Percentiles rank a stretch among this genome's conserved stretches.
Conservation (phyloP, 2,797 vertebrate species). For the Acropternis orthonyx region DNA sequence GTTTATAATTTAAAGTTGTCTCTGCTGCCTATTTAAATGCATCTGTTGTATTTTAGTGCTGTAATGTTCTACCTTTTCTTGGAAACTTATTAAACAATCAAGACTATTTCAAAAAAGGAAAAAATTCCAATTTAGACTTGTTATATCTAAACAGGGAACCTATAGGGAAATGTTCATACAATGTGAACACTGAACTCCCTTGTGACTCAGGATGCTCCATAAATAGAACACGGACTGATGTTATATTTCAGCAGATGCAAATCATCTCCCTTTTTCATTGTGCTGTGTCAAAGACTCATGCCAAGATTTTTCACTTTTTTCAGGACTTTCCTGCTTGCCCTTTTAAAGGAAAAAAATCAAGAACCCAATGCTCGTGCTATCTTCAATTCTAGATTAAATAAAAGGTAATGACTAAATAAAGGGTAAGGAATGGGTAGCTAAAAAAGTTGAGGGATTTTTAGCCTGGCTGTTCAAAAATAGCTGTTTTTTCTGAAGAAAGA, state of each 20-base stretch:
- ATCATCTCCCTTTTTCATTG: neutral
- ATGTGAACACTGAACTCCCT: neutral
- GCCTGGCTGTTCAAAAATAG: neutral
- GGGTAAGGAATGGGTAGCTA: neutral
- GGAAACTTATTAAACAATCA: neutral
- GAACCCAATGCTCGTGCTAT: neutral
- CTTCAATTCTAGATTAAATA: neutral
- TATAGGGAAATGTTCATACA: neutral
- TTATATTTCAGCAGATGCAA: conserved; percentile 6
- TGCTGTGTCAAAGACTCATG: neutral
- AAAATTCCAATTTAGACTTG: neutral
- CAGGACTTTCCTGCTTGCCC: neutral
- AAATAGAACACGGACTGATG: neutral
- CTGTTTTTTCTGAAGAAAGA: neutral
- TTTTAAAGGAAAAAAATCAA: conserved; percentile 5
- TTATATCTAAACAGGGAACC: neutral
- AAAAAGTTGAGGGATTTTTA: neutral
- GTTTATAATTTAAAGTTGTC: neutral
- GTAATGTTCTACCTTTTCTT: neutral
- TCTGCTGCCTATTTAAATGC: neutral
- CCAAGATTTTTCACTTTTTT: neutral
- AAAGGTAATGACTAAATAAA: neutral
- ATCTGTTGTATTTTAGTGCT: neutral
- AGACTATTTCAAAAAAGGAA: neutral
- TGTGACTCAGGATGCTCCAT: neutral